A percentile compares a stretch with the other conserved stretches of the same genome.
These are phyloP conservation scores for Ptiloglossa arizonensis DNA, from an alignment of 1,140 invertebrate genomes.

Conservation along the genomic window DNA sequence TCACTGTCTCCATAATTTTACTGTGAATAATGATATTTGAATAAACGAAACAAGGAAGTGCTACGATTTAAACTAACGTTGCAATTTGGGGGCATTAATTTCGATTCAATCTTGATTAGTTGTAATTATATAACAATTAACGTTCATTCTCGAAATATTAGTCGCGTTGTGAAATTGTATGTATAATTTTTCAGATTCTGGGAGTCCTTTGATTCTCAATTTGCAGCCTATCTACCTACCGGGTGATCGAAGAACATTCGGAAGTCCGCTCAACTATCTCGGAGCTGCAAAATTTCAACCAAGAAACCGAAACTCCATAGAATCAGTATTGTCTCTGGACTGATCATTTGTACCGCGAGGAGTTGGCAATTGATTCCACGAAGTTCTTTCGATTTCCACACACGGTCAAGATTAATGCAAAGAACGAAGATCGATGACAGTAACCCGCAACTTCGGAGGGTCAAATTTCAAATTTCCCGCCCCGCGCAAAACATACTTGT, in stretches of 20 bases:
- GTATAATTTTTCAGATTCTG: constrained; percentile 59
- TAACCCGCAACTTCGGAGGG: not conserved
- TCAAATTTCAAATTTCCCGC: not conserved
- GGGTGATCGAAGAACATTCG: constrained; percentile 84
- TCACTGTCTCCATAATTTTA: too few species aligned
- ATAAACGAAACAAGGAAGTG: too few species aligned
- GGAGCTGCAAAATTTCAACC: constrained; percentile 84
- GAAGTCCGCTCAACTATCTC: constrained; percentile 88
- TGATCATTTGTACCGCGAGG: constrained; percentile 68
- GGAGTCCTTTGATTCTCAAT: constrained; percentile 65
- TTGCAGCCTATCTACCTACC: constrained; percentile 82
- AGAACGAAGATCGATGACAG: not conserved
- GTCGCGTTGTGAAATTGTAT: not conserved
- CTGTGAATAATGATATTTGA: not conserved
- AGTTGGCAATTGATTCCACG: not conserved
- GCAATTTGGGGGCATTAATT: too few species aligned
- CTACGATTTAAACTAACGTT: too few species aligned
- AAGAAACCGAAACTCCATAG: constrained; percentile 84
- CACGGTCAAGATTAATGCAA: not conserved
- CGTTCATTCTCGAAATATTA: not conserved
- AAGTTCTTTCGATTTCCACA: not conserved
- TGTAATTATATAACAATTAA: not conserved
- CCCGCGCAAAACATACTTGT: not conserved
- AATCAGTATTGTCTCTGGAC: constrained; percentile 88
- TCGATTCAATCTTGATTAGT: too few species aligned